These are phyloP conservation scores for Phalacrocorax aristotelis DNA, from an alignment of 2,113 vertebrate genomes.

Conservation along the genomic window DNA sequence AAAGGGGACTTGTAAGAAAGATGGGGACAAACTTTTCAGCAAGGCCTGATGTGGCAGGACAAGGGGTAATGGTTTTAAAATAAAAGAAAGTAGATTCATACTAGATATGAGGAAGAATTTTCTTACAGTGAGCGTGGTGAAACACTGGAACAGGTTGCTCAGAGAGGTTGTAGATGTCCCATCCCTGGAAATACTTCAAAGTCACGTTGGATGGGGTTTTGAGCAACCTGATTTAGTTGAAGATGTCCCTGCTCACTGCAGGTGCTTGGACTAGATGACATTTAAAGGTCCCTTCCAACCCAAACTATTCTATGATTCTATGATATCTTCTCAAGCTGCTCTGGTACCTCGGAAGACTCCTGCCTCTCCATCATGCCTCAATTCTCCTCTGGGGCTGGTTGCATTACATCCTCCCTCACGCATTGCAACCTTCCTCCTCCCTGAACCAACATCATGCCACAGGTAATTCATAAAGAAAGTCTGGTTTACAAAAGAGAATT, in stretches of 20 bases:
- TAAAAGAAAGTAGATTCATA: neutral
- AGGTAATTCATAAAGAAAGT: neutral
- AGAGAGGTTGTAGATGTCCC: neutral
- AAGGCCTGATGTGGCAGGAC: neutral
- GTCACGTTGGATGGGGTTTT: neutral
- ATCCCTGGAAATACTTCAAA: neutral
- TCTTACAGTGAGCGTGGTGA: neutral
- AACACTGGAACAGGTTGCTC: neutral
- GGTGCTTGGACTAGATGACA: neutral
- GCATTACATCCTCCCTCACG: neutral
- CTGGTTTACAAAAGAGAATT: neutral
- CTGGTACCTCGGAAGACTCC: neutral
- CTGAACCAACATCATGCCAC: neutral
- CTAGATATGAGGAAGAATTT: neutral
- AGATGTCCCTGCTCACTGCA: neutral
- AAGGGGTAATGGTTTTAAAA: neutral
- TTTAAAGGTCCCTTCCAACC: neutral
- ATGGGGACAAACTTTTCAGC: neutral
- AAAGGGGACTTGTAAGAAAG: neutral
- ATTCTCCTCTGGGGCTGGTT: neutral
- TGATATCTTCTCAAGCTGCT: neutral
- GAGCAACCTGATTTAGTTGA: neutral
- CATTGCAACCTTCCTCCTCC: neutral
- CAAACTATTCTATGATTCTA: neutral
- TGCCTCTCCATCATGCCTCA: neutral